These are phyloP conservation scores for Peromyscus californicus DNA, from an alignment of 2,113 vertebrate species.

Conservation along the genomic window DNA sequence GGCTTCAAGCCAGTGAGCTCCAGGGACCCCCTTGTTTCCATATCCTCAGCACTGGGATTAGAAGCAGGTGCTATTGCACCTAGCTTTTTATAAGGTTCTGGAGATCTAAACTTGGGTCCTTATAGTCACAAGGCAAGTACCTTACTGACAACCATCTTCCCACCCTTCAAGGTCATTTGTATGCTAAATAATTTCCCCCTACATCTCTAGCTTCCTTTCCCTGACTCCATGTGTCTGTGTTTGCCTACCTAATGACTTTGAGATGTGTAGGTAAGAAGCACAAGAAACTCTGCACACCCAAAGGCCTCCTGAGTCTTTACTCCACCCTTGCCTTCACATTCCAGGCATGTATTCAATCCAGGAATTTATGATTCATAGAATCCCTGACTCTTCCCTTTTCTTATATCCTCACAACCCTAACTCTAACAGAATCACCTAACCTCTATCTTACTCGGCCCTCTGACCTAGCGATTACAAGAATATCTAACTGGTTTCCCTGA, in stretches of 20 bases:
- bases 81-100: neutral
- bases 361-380: neutral
- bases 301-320: neutral
- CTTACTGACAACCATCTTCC: neutral
- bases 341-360: neutral
- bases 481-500: neutral
- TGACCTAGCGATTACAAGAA: neutral
- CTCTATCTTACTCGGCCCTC: neutral
- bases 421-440: neutral
- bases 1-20: neutral
- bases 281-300: rapidly evolving
- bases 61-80: too few species aligned
- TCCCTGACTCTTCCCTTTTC: neutral
- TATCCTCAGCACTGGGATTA: neutral
- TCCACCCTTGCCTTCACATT: neutral
- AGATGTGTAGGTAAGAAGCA: neutral
- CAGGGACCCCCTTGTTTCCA: neutral
- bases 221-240: neutral
- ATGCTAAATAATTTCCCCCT: neutral
- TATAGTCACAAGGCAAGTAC: neutral
- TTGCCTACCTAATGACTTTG: neutral
- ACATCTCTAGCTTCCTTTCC: neutral
- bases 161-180: neutral
- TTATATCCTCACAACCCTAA: neutral
- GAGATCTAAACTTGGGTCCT: neutral